Evolutionary conservation across 2,888 invertebrate genomes (phyloP).

Genomic region (Dryococelus australis): DNA sequence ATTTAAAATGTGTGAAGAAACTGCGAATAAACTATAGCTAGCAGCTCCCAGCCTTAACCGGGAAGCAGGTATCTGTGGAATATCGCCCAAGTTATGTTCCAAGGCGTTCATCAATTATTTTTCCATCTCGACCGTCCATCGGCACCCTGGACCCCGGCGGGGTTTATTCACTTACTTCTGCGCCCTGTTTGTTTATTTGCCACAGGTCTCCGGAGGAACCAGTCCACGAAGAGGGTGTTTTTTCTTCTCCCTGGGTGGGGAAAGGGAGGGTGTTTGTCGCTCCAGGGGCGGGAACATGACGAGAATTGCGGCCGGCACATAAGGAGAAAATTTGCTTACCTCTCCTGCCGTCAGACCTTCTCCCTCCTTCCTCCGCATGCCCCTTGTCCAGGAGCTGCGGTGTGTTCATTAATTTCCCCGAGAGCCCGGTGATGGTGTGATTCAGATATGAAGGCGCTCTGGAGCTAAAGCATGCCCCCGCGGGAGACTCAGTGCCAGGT

Average conservation of each 20-base stretch:
- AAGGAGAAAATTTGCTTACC: background rate
- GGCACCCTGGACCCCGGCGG: background rate
- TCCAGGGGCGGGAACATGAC: background rate
- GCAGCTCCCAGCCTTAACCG: no score
- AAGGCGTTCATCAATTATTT: no score
- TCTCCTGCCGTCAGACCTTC: background rate
- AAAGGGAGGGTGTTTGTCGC: background rate
- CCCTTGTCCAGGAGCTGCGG: no score
- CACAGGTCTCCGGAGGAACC: background rate
- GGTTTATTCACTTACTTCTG: background rate
- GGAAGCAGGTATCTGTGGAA: no score
- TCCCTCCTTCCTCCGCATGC: background rate
- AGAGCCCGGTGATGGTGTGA: background rate
- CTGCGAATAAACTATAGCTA: no score
- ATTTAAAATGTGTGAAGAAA: no score
- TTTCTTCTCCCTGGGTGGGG: background rate
- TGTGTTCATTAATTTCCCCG: no score
- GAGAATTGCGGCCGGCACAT: background rate
- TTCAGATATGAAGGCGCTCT: background rate
- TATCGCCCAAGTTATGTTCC: no score
- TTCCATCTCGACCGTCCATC: background rate
- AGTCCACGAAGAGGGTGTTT: background rate
- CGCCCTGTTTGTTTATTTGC: background rate
- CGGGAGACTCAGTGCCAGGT: background rate
- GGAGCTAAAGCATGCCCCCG: background rate